These are phyloP conservation scores for Notarius quadriscutis DNA, from an alignment of 2,113 vertebrate genomes.

Conservation along the genomic window DNA sequence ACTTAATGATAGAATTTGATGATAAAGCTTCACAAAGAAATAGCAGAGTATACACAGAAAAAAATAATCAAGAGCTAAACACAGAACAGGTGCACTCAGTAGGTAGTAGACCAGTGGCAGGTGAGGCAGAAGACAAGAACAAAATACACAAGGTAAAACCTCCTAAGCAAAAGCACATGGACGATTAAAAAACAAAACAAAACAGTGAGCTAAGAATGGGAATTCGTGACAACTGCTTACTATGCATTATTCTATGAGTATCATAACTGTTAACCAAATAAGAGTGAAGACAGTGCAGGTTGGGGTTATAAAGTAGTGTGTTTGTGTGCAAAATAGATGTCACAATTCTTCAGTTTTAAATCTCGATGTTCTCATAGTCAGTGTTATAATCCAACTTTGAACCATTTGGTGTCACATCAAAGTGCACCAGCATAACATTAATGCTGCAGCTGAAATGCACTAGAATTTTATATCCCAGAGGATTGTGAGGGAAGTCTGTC, in stretches of 20 bases:
- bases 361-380: background rate
- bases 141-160: background rate
- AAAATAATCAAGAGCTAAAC: background rate
- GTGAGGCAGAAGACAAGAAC: background rate
- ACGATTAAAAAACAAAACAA: background rate
- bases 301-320: background rate
- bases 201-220: background rate
- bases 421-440: slow-evolving; percentile 2
- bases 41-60: background rate
- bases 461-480: slow-evolving; percentile 2
- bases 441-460: slow-evolving; percentile 5
- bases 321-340: background rate
- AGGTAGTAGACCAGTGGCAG: background rate
- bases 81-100: background rate
- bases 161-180: background rate
- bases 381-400: background rate
- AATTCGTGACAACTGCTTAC: background rate
- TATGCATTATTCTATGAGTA: background rate
- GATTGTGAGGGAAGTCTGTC: background rate
- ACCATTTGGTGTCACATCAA: slow-evolving; percentile 2
- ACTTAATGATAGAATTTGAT: background rate
- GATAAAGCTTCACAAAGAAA: background rate
- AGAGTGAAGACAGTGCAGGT: background rate
- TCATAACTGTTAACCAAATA: background rate
- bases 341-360: background rate